These are phyloP conservation scores for Oreochromis tanganicae DNA, from an alignment of 2,113 vertebrate species.

Conservation along the genomic window DNA sequence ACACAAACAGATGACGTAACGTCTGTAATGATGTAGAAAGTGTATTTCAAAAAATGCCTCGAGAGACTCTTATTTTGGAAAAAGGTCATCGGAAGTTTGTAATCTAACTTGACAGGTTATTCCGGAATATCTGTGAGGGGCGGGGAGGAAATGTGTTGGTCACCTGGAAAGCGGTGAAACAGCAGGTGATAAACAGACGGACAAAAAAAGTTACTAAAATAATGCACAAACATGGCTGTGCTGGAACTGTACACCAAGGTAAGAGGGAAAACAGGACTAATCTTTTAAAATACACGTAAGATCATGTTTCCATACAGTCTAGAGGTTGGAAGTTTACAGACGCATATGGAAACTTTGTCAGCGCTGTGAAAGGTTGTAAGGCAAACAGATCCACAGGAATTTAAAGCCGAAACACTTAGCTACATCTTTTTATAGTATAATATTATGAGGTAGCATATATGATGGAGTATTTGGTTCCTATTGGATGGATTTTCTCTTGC, in stretches of 20 bases:
- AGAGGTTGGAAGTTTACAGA: neutral
- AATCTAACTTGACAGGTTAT: neutral
- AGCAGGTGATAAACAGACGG: neutral
- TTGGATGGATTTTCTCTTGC: neutral
- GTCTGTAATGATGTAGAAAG: neutral
- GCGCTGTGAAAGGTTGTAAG: neutral
- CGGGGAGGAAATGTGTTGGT: neutral
- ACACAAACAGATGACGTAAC: neutral
- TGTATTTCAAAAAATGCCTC: neutral
- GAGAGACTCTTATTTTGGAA: slow-evolving; percentile 29
- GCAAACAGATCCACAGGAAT: neutral
- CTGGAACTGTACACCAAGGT: slow-evolving; percentile 89
- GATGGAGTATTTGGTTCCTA: neutral
- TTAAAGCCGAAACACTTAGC: neutral
- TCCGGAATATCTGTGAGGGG: neutral
- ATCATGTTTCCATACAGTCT: neutral
- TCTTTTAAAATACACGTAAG: neutral
- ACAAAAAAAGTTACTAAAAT: neutral
- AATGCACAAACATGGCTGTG: slow-evolving; percentile 77
- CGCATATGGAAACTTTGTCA: slow-evolving; percentile 56
- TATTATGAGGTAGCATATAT: neutral
- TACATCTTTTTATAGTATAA: neutral
- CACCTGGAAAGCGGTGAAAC: slow-evolving; percentile 1
- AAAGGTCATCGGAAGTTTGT: fast-evolving
- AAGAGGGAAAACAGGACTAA: slow-evolving; percentile 18